These are phyloP conservation scores for Julus scandinavius DNA, from an alignment of 2,888 invertebrate genomes.

Conservation along the genomic window DNA sequence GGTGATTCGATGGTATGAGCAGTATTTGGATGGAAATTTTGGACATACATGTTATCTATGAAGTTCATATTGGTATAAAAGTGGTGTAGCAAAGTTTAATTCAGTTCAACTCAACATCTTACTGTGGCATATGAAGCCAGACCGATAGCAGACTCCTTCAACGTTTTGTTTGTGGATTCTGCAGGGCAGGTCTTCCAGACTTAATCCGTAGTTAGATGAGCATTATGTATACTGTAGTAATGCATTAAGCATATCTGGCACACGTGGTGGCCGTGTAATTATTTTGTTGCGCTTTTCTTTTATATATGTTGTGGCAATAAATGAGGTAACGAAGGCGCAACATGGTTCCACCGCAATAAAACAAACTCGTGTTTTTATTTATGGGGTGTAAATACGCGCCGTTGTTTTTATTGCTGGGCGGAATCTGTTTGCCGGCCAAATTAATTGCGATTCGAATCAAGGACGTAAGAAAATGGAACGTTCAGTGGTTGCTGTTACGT, in stretches of 20 bases:
- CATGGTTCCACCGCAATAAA: neutral
- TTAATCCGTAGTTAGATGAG: neutral
- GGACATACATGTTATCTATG: too few relatives aligned
- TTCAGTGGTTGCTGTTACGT: neutral
- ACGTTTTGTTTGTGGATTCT: neutral
- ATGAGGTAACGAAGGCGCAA: neutral
- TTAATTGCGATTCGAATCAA: neutral
- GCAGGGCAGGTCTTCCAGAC: neutral
- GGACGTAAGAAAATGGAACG: neutral
- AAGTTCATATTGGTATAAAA: too few relatives aligned
- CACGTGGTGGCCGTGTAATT: neutral
- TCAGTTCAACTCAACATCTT: too few relatives aligned
- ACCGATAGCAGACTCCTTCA: neutral
- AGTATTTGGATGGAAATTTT: too few relatives aligned
- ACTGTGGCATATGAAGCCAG: neutral
- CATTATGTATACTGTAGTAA: neutral
- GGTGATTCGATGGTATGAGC: too few relatives aligned
- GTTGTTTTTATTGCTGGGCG: constrained; percentile 10
- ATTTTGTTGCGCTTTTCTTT: neutral
- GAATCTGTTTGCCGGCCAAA: constrained; percentile 16
- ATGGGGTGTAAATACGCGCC: neutral
- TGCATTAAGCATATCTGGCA: neutral
- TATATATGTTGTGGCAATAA: neutral
- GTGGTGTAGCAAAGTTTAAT: too few relatives aligned
- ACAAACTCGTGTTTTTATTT: neutral